These are phyloP conservation scores for Metalampra italica DNA, from an alignment of 2,888 invertebrate species.

Conservation along the genomic window DNA sequence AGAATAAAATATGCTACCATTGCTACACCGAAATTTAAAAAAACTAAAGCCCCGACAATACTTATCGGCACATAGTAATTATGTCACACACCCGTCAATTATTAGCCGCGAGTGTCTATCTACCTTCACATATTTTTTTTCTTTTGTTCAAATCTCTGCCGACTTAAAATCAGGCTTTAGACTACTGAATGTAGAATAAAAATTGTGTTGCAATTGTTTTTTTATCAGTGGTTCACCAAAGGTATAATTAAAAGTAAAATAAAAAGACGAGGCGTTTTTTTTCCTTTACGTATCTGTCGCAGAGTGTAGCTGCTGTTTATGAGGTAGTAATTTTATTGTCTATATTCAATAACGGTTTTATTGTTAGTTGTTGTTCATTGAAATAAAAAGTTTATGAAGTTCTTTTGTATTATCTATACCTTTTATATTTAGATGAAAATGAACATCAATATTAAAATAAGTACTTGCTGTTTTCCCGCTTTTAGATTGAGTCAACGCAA, in stretches of 20 bases:
- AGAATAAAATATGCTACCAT: too few species aligned
- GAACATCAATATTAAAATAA: too few species aligned
- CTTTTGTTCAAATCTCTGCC: constrained; percentile 9
- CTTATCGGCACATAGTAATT: constrained; percentile 19
- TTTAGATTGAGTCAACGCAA: too few species aligned
- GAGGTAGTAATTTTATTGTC: constrained; percentile 8
- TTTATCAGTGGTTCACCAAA: constrained; percentile 13
- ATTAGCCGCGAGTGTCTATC: constrained; percentile 3
- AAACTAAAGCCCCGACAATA: constrained; percentile 5
- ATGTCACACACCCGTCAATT: constrained; percentile 25
- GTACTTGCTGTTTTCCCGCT: too few species aligned
- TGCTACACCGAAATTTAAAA: not conserved
- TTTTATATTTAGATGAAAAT: too few species aligned
- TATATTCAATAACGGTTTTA: not conserved
- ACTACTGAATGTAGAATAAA: constrained; percentile 5
- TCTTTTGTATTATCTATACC: not conserved
- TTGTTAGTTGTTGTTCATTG: not conserved
- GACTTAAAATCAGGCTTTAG: constrained; percentile 17
- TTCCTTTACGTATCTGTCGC: constrained; percentile 18
- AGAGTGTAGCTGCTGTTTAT: constrained; percentile 13
- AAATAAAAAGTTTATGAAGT: not conserved
- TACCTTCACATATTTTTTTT: constrained; percentile 1
- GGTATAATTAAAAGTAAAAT: constrained; percentile 24
- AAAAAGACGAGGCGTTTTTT: constrained; percentile 10
- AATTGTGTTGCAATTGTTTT: constrained; percentile 7